phyloP scores from a whole-genome alignment of 2,888 invertebrate genomes.

The Harpagoxenus sublaevis region DNA sequence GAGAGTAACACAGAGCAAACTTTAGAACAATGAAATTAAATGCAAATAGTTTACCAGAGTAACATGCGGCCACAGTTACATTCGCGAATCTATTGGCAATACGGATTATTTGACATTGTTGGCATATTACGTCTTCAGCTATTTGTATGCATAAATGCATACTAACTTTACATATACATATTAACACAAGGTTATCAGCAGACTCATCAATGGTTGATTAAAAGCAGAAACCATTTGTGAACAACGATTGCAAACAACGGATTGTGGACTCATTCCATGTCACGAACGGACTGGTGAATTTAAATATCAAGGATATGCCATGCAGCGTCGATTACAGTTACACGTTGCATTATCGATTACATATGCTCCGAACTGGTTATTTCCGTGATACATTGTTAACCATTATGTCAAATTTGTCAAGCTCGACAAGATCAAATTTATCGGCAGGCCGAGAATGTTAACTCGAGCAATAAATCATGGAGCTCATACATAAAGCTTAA shows the following conservation, averaged over 20 bases:
- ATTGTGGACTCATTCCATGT: neutral
- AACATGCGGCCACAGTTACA: neutral
- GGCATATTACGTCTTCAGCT: conserved; percentile 4
- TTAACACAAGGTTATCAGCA: conserved; percentile 30
- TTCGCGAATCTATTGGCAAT: conserved; percentile 4
- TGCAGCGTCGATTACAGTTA: neutral
- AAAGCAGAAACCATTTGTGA: conserved; percentile 15
- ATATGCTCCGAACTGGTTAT: neutral
- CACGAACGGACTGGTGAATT: neutral
- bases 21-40: neutral
- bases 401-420: conserved; percentile 21
- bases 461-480: neutral
- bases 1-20: neutral
- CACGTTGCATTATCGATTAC: conserved; percentile 24
- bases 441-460: neutral
- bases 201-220: conserved; percentile 21
- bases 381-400: neutral
- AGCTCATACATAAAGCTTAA: neutral
- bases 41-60: neutral
- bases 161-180: conserved; percentile 12
- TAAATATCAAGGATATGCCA: conserved; percentile 33
- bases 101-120: conserved; percentile 19
- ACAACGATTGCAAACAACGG: neutral
- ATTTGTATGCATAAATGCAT: conserved; percentile 13
- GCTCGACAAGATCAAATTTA: conserved; percentile 19